These are phyloP conservation scores for Globodera rostochiensis DNA, from an alignment of 1,140 invertebrate species.

Conservation along the genomic window DNA sequence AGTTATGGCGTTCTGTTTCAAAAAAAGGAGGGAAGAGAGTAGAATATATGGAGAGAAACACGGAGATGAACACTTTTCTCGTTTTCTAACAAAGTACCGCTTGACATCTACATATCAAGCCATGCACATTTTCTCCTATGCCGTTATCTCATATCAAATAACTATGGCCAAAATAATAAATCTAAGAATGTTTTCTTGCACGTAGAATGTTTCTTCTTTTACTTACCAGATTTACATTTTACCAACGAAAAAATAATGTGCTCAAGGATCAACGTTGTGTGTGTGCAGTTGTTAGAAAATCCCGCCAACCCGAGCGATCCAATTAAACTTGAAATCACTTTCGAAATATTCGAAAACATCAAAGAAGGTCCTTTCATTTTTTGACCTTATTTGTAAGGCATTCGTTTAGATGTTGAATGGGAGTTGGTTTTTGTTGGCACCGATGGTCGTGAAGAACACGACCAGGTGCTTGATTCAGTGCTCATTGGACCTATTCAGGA, in stretches of 20 bases:
- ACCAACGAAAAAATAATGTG: conserved; percentile 34
- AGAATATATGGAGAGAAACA: too few species aligned
- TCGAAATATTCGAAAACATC: conserved; percentile 57
- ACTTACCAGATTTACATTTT: conserved; percentile 7
- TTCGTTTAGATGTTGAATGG: conserved; percentile 42
- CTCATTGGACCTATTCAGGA: conserved; percentile 96
- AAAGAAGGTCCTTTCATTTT: conserved; percentile 42
- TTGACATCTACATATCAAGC: too few species aligned
- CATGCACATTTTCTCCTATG: too few species aligned
- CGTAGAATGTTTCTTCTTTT: background rate
- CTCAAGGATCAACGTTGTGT: conserved; percentile 49
- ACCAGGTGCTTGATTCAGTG: conserved; percentile 83
- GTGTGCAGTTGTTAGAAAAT: conserved; percentile 52
- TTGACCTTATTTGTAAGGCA: background rate
- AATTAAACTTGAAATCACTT: conserved; percentile 59
- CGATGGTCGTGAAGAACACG: conserved; percentile 78
- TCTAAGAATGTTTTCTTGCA: too few species aligned
- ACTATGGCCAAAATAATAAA: too few species aligned
- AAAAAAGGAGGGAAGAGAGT: too few species aligned
- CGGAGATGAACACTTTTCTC: too few species aligned
- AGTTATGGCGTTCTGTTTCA: too few species aligned
- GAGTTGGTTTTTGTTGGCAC: conserved; percentile 43
- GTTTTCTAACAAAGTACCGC: too few species aligned
- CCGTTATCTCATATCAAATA: too few species aligned
- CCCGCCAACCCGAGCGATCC: conserved; percentile 44